Base-by-base conservation (phyloP, 2,113 vertebrate species). In the Pelvicachromis taeniatus region DNA sequence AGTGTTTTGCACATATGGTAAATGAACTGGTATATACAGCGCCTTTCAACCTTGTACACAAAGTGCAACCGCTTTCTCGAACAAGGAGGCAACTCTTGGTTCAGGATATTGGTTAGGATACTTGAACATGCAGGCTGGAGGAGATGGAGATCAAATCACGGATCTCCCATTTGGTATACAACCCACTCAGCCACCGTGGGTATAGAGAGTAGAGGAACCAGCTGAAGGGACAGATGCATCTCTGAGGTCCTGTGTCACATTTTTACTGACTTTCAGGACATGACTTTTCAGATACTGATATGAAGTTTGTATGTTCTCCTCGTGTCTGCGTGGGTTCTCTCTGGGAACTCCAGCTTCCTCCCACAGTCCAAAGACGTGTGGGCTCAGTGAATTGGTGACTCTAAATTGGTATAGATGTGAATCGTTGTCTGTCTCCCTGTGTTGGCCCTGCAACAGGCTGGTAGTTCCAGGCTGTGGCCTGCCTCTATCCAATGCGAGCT, bases 91-190 rank as follows among this genome's bases (percentile, higher is more conserved):
- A 65, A 9, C 33, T 38, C 13, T 21, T 38, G 33, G 61, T 65
- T 65, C 2, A 40, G 33, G 19, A 65, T 65, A 38, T 38, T 21
- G 0, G 0, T 10, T 38, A 8, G 33, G 33, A 38, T 13, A 1
- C 33, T 21, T 65, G 33, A 65, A 63, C 0, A 0, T 65, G 61
- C 61, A 38, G 6, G 19, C 61, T 65, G 4, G 19, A 65, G 33
- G 6, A 38, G 19, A 6, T 65, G 33, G 11, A 65, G 33, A 38
- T 65, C 59, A 38, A 65, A 11, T 12, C 6, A 63, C n/a, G 19
- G 59, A 63, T 19, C 33, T 63, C 59, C 17, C 12, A 63, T 63
- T 13, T 63, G 33, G 11, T 63, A 63, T 0, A 38, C 2, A 21
- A 38, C 33, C 10, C 59, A n/a, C 59, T 63, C 33, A 21, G 33